Evolutionary conservation across 2,797 vertebrate genomes (phyloP).

Genomic region (Fringilla coelebs): DNA sequence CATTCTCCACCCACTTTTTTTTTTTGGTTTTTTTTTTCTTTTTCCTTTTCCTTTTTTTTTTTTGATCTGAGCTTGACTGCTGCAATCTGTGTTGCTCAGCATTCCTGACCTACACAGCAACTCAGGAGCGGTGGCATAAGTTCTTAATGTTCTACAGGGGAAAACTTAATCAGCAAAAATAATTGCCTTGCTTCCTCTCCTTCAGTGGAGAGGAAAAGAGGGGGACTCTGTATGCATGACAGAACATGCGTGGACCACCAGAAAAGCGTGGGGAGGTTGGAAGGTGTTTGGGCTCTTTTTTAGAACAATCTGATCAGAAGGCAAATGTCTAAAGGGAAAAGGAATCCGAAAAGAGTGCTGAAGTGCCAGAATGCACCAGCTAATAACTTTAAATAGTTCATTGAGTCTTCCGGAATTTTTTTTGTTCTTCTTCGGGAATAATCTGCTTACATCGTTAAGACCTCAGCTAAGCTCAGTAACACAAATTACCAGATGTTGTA

Average conservation of each 20-base stretch:
- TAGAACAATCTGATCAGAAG: constrained; percentile 53
- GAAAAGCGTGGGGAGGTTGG: constrained; percentile 65
- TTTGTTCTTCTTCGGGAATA: constrained; percentile 87
- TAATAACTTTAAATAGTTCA: constrained; percentile 84
- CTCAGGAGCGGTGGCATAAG: background rate
- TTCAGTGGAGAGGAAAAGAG: background rate
- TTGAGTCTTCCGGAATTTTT: constrained; percentile 82
- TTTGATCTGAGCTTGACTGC: background rate
- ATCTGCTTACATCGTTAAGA: constrained; percentile 97
- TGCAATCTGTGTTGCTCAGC: background rate
- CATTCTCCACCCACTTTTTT: background rate
- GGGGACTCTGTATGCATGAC: constrained; percentile 25
- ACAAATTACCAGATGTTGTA: constrained; percentile 98
- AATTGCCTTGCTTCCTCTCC: constrained; percentile 45
- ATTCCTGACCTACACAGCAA: background rate
- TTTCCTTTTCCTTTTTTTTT: background rate
- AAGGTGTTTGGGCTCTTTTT: constrained; percentile 58
- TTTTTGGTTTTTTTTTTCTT: background rate
- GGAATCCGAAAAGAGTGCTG: constrained; percentile 72
- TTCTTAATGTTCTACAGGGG: constrained; percentile 49
- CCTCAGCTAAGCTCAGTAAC: constrained; percentile 90
- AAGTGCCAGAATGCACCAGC: constrained; percentile 74
- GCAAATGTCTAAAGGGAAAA: constrained; percentile 69
- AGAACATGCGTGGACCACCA: constrained; percentile 72
- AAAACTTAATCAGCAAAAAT: constrained; percentile 68